Evolutionary conservation across 1,140 invertebrate species (phyloP), one percentile per base, ranked within the genome.

Genomic region (Cardiocondyla obscurior): DNA sequence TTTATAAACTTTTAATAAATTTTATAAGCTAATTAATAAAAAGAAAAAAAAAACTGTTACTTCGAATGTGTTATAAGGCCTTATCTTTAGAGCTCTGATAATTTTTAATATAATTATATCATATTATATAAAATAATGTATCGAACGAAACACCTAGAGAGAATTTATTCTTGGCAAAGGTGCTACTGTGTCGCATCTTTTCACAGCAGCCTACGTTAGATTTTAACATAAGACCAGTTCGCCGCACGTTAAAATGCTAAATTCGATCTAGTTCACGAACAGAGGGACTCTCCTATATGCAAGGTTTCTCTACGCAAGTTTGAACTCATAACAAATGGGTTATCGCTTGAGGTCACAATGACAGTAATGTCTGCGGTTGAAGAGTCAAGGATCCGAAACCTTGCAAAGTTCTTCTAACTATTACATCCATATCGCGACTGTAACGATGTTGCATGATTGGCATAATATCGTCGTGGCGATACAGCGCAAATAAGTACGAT

Each of bases 331-430:
- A 83, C 67, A 87, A 86, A 76, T 51, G 25, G 65, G 81, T 87
- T 87, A 87, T 86, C 85, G 42, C 12, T 30, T 49, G 60, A 74
- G 73, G 84, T 85, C 65, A 74, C 51, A 74, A 51, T 60, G 39
- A 73, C 58, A 55, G 81, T 69, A 74, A 84, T 51, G 53, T 67
- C 64, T 44, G 57, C n/a, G 28, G 55, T 51, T 55, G 70, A 76
- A 67, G 64, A 83, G 85, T 83, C 85, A 86, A 86, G 86, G 81
- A 84, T 72, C 30, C 19, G 81, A 86, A 81, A 84, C 84, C 81
- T 87, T 83, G 72, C 46, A 60, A 73, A 86, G 85, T 83, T 73
- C 42, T 28, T 42, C 7, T 36, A 42, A 77, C 67, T 19, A 46
- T 85, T 73, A 76, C 58, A 51, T 62, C 60, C 22, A 62, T 74